Base-by-base conservation (phyloP, 2,888 invertebrate genomes). In the Teleiodes luculella region DNA sequence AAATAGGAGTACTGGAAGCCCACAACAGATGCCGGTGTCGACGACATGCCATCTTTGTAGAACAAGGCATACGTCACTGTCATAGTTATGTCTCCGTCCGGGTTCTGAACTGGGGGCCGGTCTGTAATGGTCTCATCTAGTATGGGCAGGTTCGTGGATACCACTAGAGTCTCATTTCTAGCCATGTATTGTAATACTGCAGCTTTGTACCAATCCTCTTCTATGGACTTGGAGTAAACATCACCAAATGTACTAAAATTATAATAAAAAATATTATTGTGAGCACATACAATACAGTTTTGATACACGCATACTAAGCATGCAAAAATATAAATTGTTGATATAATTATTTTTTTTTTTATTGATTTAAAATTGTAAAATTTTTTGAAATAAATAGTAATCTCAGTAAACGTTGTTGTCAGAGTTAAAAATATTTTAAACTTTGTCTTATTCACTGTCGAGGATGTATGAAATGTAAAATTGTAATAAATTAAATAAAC, bases 151-250 rank as follows among this genome's bases (percentile, higher is more conserved):
- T 94, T 94, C 0, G 96, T 94, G 1, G 95, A 93, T 67, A 95
- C 94, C 0, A 96, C 95, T 67, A 95, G 92, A 0, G 95, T 94
- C 35, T 95, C 93, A 6, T 92, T 90, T 67, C 95, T 94, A 41
- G 94, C 91, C 70, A 93, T 92, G 74, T 96, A 95, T 68, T 96
- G 96, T 41, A 97, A 91, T 3, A 97, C 95, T 0, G 97, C 97
- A 59, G 95, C 94, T 76, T 95, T 95, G 76, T 97, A 97, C 96
- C 97, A 97, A 0, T 95, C 93, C 78, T 97, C 97, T 74, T 97
- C 96, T 20, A 96, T 95, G 0, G 97, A 94, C 52, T 92, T 92
- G 48, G 74, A 92, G 72, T 96, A 93, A 46, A 91, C 79, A 66
- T 96, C 95, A 8, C 96, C 96, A 70, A 96, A 96, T 60, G 94